A percentile compares a stretch with the other conserved stretches of the same genome.
These are phyloP conservation scores for Ophioderma brevispina DNA, from an alignment of 35 echinoderm and acorn worm genomes.

Conservation along the genomic window DNA sequence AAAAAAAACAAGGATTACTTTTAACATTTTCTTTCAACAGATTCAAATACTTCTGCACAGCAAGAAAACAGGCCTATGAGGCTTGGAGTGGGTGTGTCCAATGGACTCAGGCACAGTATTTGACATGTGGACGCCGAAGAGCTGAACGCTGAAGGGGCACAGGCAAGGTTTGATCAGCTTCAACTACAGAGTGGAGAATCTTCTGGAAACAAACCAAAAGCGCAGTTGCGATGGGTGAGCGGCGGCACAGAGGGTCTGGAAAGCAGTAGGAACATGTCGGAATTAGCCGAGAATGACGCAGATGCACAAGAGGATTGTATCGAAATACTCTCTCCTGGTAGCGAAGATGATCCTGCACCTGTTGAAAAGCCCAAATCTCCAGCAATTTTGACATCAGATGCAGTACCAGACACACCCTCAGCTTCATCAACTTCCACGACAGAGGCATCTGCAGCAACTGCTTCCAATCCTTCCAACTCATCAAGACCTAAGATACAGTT, in stretches of 20 bases:
- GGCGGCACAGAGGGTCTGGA: conserved; percentile 10
- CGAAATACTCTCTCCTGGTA: neutral
- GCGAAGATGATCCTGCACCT: neutral
- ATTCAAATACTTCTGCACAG: conserved; percentile 70
- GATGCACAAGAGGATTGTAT: neutral
- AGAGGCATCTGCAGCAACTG: neutral
- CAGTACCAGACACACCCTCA: neutral
- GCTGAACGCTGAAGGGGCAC: conserved; percentile 60
- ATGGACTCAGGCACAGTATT: conserved; percentile 36
- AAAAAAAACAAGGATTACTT: too few species aligned
- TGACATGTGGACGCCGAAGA: conserved; percentile 20
- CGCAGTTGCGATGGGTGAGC: conserved; percentile 30
- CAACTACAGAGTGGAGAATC: conserved; percentile 13
- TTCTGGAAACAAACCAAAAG: neutral
- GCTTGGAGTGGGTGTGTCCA: neutral
- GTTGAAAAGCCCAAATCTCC: neutral
- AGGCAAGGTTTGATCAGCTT: conserved; percentile 41
- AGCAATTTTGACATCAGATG: neutral
- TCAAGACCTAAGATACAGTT: neutral
- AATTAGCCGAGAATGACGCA: neutral
- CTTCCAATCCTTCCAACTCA: neutral
- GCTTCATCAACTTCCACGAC: neutral
- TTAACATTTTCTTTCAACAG: conserved; percentile 39
- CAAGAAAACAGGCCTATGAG: conserved; percentile 70
- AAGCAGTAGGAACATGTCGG: too few species aligned